A percentile compares a stretch with the other conserved stretches of the same genome.
Conservation (phyloP, 2,888 invertebrate genomes). For the Temnothorax unifasciatus region DNA sequence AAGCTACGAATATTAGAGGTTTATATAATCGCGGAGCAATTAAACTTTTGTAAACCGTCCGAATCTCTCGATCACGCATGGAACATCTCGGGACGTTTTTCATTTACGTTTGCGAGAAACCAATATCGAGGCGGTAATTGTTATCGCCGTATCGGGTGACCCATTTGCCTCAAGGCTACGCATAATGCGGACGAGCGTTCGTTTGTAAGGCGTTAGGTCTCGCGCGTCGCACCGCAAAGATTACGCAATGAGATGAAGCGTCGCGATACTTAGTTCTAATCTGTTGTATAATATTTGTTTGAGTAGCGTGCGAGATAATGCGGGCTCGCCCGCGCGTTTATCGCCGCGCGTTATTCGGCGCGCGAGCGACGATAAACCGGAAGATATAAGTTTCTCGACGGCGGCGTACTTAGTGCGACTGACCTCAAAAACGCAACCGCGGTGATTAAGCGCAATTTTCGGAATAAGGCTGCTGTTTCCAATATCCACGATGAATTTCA, state of each 20-base stretch:
- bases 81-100: conserved; percentile 48
- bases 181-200: conserved; percentile 49
- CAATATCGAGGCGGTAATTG: conserved; percentile 71
- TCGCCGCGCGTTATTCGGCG: conserved; percentile 12
- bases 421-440: conserved; percentile 6
- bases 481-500: conserved; percentile 12
- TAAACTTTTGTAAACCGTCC: background rate
- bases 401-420: background rate
- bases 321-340: background rate
- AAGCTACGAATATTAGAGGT: no score
- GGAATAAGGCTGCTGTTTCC: conserved; percentile 13
- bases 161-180: conserved; percentile 74
- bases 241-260: conserved; percentile 60
- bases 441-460: conserved; percentile 13
- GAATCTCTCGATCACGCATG: conserved; percentile 15
- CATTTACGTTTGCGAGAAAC: conserved; percentile 53
- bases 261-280: conserved; percentile 44
- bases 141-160: conserved; percentile 75
- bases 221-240: conserved; percentile 8
- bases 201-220: conserved; percentile 37
- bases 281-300: conserved; percentile 56
- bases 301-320: background rate
- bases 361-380: conserved; percentile 16
- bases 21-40: background rate
- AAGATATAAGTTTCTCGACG: conserved; percentile 8